phyloP scores from a whole-genome alignment of 2,113 vertebrate species.

The Tautogolabrus adspersus region DNA sequence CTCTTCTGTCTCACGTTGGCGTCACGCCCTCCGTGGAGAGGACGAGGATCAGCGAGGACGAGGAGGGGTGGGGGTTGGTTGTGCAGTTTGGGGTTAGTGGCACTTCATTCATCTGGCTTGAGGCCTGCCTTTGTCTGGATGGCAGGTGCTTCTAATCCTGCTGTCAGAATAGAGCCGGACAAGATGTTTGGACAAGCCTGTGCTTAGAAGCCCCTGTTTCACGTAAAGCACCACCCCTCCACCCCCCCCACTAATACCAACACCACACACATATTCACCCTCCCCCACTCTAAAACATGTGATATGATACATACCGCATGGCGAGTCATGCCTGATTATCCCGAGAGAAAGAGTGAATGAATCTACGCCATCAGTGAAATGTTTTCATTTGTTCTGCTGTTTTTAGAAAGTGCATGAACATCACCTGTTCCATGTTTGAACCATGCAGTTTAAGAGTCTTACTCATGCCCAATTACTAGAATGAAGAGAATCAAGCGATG shows the following conservation, averaged over 20 bases:
- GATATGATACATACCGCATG: slow-evolving; percentile 55
- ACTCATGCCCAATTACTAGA: no score
- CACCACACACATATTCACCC: slow-evolving; percentile 14
- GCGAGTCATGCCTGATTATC: slow-evolving; percentile 59
- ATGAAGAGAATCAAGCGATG: no score
- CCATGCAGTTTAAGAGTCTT: no score
- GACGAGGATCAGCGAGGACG: slow-evolving; percentile 7
- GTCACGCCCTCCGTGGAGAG: not conserved
- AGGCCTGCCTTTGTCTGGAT: slow-evolving; percentile 69
- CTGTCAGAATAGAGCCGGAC: slow-evolving; percentile 67
- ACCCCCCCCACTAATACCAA: no score
- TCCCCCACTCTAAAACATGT: slow-evolving; percentile 34
- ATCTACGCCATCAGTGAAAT: not conserved
- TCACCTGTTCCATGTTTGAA: no score
- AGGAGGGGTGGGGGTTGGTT: not conserved
- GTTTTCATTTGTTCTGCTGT: no score
- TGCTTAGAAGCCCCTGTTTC: slow-evolving; percentile 51
- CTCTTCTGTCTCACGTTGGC: not conserved
- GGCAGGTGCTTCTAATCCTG: slow-evolving; percentile 79
- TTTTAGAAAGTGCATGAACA: no score
- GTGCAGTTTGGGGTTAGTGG: slow-evolving; percentile 32
- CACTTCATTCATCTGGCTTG: slow-evolving; percentile 72
- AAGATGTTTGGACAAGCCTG: slow-evolving; percentile 77
- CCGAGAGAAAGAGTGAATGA: slow-evolving; percentile 13
- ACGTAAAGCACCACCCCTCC: slow-evolving; percentile 21